Evolutionary conservation across 2,888 invertebrate species (phyloP).

Genomic region (Seira ritae): DNA sequence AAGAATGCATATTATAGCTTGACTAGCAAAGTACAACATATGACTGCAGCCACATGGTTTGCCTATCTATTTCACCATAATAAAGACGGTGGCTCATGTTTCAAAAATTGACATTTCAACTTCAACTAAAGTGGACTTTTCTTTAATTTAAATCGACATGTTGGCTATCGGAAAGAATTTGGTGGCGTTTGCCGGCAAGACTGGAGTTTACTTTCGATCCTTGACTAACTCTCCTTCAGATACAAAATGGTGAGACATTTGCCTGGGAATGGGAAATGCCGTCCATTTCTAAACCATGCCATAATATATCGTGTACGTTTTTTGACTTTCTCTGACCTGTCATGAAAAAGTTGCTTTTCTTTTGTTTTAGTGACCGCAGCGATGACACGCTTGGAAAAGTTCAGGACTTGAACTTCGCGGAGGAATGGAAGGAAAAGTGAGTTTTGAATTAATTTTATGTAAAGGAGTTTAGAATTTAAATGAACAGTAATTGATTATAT

Average conservation of each 20-base stretch:
- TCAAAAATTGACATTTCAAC: no score
- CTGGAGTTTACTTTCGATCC: neutral
- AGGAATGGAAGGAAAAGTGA: constrained; percentile 2
- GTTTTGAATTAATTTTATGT: neutral
- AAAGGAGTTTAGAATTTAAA: neutral
- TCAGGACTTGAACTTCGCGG: neutral
- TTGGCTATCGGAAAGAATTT: neutral
- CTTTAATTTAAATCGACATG: neutral
- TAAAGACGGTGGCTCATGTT: neutral
- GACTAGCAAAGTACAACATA: neutral
- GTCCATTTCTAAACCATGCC: no score
- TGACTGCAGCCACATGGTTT: neutral
- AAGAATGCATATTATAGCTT: neutral
- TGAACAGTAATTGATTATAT: no score
- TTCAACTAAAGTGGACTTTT: no score
- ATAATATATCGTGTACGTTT: no score
- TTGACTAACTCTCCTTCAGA: no score
- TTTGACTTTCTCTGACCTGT: no score
- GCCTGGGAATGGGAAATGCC: no score
- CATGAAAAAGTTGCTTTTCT: neutral
- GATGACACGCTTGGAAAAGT: neutral
- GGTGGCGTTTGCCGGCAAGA: constrained; percentile 10
- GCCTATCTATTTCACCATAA: neutral
- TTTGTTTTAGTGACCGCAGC: neutral
- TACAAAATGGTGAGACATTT: no score